phyloP scores from a whole-genome alignment of 2,113 vertebrate genomes.

The Sebastes schlegelii region DNA sequence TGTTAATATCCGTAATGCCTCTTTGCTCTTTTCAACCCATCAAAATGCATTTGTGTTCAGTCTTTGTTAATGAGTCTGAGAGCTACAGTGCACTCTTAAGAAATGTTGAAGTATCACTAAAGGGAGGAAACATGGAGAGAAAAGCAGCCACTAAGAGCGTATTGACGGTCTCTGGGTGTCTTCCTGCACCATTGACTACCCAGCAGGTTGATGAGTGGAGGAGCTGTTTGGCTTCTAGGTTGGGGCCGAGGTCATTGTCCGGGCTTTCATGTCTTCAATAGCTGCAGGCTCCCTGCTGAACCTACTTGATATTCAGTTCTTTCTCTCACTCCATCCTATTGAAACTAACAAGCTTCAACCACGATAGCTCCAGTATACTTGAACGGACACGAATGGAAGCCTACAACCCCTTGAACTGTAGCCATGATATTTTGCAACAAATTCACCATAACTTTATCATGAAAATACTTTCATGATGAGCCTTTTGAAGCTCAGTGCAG shows the following conservation, averaged over 20 bases:
- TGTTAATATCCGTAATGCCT: slow-evolving; percentile 18
- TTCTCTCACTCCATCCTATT: slow-evolving; percentile 59
- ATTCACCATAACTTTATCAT: slow-evolving; percentile 18
- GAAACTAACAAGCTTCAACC: slow-evolving; percentile 47
- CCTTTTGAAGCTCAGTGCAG: neutral
- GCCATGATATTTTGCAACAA: slow-evolving; percentile 24
- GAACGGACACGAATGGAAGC: slow-evolving; percentile 9
- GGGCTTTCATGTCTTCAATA: slow-evolving; percentile 67
- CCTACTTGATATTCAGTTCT: slow-evolving; percentile 75
- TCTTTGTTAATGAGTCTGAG: slow-evolving; percentile 5
- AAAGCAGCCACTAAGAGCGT: slow-evolving; percentile 38
- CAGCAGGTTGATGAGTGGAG: slow-evolving; percentile 75
- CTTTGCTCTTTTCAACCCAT: slow-evolving; percentile 37
- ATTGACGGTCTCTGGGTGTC: slow-evolving; percentile 65
- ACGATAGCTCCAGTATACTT: slow-evolving; percentile 29
- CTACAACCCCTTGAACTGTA: neutral
- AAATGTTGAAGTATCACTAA: slow-evolving; percentile 24
- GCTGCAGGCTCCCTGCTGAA: slow-evolving; percentile 72
- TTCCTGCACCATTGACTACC: slow-evolving; percentile 71
- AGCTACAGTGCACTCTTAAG: neutral
- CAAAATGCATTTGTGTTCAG: slow-evolving; percentile 6
- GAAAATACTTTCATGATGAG: slow-evolving; percentile 45
- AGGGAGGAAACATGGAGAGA: slow-evolving; percentile 15
- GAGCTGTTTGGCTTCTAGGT: slow-evolving; percentile 71
- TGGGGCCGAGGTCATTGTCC: slow-evolving; percentile 74